Evolutionary conservation across 2,888 invertebrate species (phyloP), one percentile per base, ranked within the genome.

Genomic region (Julus scandinavius): DNA sequence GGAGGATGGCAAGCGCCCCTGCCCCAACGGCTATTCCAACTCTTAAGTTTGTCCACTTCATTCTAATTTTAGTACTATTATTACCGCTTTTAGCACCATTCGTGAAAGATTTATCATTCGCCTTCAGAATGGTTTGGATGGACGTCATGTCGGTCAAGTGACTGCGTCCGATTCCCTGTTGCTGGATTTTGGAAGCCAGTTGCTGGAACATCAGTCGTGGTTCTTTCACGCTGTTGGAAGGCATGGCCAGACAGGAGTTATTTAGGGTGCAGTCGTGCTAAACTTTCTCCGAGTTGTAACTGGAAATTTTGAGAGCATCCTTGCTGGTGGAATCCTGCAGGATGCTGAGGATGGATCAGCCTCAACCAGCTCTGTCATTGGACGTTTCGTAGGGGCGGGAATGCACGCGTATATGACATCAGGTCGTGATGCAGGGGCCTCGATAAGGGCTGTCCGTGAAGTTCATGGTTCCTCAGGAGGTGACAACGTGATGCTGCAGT

Each of bases 101-200:
- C n/a, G 4, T 3, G 11, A 13, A 40, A 41, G 85, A 85, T 45
- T 17, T 45, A 17, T 41, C 38, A 29, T 72, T 72, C 41, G n/a
- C 41, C 45, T 45, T 85, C 85, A 85, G 45, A 17, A 85, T 45
- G 7, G 41, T 40, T 85, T 13, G 85, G 0, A 85, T 29, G 13
- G 85, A 85, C 29, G 41, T 17, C 85, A 85, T 11, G 17, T 41
- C 17, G 17, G 41, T 17, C 41, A 85, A 85, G 38, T 85, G 40
- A 9, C 38, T 41, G 45, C 41, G n/a, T 13, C 41, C 6, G 29
- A 85, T 85, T 4, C 85, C 85, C 1, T 29, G 2, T 5, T 13
- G n/a, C 45, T 45, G 85, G n/a, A 85, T 85, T 72, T 72, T 29
- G 63, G 63, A 72, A 72, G 63, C 63, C 20, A 72, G 20, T 29